A percentile compares a stretch with the other conserved stretches of the same genome.
These are phyloP conservation scores for Cistogaster globosa DNA, from an alignment of 2,888 invertebrate genomes.

Conservation along the genomic window DNA sequence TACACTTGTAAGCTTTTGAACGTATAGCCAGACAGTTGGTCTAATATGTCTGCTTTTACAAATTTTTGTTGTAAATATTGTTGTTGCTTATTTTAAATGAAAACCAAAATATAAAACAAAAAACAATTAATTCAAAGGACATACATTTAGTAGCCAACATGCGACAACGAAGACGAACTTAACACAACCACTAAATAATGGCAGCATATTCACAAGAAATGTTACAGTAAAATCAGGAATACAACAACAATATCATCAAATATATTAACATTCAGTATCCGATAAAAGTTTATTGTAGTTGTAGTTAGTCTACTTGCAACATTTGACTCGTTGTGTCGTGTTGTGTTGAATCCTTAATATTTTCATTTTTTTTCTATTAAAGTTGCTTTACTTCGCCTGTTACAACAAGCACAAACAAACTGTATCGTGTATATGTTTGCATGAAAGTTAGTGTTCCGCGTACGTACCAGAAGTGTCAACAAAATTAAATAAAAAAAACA, in stretches of 20 bases:
- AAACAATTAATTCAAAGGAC: slow-evolving; percentile 74
- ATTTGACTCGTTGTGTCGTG: slow-evolving; percentile 79
- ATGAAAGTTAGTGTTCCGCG: neutral
- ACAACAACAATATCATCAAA: slow-evolving; percentile 37
- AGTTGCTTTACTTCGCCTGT: slow-evolving; percentile 9
- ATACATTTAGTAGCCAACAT: slow-evolving; percentile 68
- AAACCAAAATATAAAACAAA: slow-evolving; percentile 7
- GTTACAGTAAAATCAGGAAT: slow-evolving; percentile 3
- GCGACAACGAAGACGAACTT: slow-evolving; percentile 36
- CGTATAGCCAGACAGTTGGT: neutral
- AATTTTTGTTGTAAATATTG: neutral
- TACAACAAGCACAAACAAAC: slow-evolving; percentile 18
- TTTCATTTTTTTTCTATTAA: too few relatives aligned
- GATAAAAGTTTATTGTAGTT: slow-evolving; percentile 63
- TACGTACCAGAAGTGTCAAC: neutral
- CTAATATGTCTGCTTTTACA: slow-evolving; percentile 22
- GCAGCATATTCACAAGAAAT: neutral
- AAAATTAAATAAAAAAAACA: neutral
- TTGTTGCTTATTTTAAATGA: neutral
- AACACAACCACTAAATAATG: slow-evolving; percentile 20
- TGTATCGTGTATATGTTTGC: neutral
- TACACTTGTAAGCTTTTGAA: neutral
- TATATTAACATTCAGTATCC: slow-evolving; percentile 62
- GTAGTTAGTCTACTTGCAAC: slow-evolving; percentile 78
- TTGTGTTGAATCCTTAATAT: slow-evolving; percentile 74